These are phyloP conservation scores for Lithosia quadra DNA, from an alignment of 2,888 invertebrate species.

Conservation along the genomic window DNA sequence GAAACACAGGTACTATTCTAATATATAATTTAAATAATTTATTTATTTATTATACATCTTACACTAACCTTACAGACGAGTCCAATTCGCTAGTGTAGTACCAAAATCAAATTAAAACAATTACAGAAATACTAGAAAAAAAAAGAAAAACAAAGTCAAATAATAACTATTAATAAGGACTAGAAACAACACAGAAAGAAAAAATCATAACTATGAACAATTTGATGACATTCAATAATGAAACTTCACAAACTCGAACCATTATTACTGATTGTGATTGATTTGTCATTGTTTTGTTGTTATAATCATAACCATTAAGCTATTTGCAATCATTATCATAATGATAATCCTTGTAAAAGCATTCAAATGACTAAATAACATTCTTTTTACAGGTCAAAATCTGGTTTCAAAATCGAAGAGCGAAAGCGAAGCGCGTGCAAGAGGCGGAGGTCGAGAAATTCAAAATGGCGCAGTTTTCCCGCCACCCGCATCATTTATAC, in stretches of 20 bases:
- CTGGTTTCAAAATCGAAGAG: conserved; percentile 98
- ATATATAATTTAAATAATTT: background rate
- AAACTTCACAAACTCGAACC: background rate
- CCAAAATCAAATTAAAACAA: no score
- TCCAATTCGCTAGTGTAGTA: no score
- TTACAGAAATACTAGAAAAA: no score
- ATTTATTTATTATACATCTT: no score
- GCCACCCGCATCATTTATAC: conserved; percentile 87
- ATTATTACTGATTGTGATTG: background rate
- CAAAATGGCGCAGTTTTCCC: conserved; percentile 91
- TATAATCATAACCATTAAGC: background rate
- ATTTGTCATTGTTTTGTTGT: no score
- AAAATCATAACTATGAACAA: background rate
- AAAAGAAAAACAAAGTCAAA: no score
- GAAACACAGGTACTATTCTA: conserved; percentile 75
- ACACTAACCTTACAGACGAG: no score
- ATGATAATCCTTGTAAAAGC: background rate
- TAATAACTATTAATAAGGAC: no score
- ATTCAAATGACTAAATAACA: background rate
- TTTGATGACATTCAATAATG: background rate
- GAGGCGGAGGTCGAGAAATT: conserved; percentile 99
- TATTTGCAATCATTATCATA: background rate
- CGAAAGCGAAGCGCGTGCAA: conserved; percentile 98
- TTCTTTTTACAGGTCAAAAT: conserved; percentile 92
- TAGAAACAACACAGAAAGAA: background rate